Base-by-base conservation (phyloP, 2,888 invertebrate species). In the Drosophila algonquin region DNA sequence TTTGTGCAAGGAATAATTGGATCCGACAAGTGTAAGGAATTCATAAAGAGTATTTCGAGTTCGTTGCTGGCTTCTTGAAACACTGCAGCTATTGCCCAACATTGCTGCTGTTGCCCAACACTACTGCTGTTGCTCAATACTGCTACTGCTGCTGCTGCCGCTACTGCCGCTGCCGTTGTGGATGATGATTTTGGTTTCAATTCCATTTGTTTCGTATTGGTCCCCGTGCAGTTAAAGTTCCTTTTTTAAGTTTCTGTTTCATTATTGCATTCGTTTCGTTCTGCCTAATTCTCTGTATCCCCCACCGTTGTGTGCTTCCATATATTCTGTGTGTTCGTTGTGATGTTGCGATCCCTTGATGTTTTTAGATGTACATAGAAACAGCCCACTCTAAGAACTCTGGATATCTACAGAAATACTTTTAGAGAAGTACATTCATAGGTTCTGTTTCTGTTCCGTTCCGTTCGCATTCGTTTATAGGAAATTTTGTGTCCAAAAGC, bases 251-350 rank as follows among this genome's bases (percentile, higher is more conserved):
- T 52, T 52, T 14, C 53, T 9, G n/a, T 52, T 52, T 2, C 16
- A 6, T 54, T 63, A 48, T 46, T 18, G 35, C 54, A 65, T 69
- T 30, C n/a, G 18, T 69, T 57, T 53, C 10, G 35, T 64, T 67
- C 52, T 59, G 50, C 62, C 56, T 59, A 61, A 64, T 30, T 50
- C 18, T 3, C 48, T 40, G 12, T 24, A 24, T 51, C 30, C 10
- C 46, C 44, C 30, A 44, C 44, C 44, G 40, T 40, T 40, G 2
- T 48, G 30, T 59, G 27, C 18, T 16, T 21, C 21, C 27, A 24
- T 10, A 24, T 10, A 9, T 32, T n/a, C 24, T 14, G 48, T 10
- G 45, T 81, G 61, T 64, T 77, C 71, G 80, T 73, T 80, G 73
- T 56, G 59, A 61, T 67, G n/a, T n/a, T 14, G 63, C 64, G 63